Percentiles rank a stretch among this genome's conserved stretches.
These are phyloP conservation scores for Eretmochelys imbricata DNA, from an alignment of 2,113 vertebrate species.

Conservation along the genomic window DNA sequence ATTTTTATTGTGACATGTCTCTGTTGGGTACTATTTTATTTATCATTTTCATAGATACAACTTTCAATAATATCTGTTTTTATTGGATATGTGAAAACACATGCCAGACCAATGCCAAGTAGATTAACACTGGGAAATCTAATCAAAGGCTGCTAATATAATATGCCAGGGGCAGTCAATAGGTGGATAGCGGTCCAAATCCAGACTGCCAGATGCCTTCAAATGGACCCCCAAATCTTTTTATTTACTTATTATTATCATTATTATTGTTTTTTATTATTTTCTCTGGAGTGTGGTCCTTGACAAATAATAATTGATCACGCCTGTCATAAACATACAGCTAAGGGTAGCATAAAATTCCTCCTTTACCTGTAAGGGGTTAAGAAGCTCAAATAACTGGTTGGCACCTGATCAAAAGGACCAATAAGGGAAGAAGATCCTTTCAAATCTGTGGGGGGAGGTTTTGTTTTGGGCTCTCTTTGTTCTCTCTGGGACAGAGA, in stretches of 20 bases:
- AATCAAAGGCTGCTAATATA: not conserved
- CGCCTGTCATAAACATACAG: too few relatives aligned
- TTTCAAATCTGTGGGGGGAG: too few relatives aligned
- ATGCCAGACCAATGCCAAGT: not conserved
- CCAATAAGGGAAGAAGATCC: too few relatives aligned
- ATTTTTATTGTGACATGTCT: not conserved
- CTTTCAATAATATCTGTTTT: not conserved
- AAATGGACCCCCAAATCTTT: not conserved
- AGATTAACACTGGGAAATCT: not conserved
- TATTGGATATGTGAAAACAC: not conserved
- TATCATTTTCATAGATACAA: not conserved
- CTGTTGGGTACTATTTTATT: not conserved
- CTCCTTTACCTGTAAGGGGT: too few relatives aligned
- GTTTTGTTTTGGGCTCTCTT: too few relatives aligned
- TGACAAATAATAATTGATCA: not conserved
- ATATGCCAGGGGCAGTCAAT: not conserved
- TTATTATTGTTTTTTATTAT: not conserved
- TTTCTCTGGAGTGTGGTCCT: not conserved
- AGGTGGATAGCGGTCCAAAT: not conserved
- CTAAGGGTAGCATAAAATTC: too few relatives aligned
- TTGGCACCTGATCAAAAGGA: too few relatives aligned
- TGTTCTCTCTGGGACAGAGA: too few relatives aligned
- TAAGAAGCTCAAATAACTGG: too few relatives aligned
- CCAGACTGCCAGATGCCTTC: not conserved
- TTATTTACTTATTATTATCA: not conserved